Evolutionary conservation across 2,797 vertebrate species (phyloP).

Genomic region (Phrynocephalus guinanensis): DNA sequence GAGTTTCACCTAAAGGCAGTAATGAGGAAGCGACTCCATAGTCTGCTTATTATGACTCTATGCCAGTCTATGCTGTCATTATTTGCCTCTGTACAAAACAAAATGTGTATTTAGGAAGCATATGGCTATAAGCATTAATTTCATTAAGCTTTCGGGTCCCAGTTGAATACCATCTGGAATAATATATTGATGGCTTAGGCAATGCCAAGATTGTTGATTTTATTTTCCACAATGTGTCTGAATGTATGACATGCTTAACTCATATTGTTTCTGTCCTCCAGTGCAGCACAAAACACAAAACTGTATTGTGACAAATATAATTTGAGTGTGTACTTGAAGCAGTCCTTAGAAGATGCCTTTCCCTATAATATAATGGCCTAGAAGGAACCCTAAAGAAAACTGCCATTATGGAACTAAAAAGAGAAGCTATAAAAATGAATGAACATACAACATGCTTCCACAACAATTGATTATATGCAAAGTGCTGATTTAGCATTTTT

Average conservation of each 20-base stretch:
- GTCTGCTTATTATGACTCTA: neutral
- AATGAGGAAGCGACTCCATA: neutral
- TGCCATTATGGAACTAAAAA: neutral
- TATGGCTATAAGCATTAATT: conserved; percentile 27
- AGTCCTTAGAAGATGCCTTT: neutral
- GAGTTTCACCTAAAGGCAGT: neutral
- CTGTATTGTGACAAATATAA: neutral
- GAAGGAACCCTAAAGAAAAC: neutral
- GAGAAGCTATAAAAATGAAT: neutral
- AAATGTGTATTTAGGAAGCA: conserved; percentile 27
- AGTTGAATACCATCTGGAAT: neutral
- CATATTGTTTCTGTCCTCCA: neutral
- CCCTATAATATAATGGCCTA: neutral
- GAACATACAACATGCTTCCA: neutral
- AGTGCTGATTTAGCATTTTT: neutral
- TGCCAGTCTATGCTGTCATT: neutral
- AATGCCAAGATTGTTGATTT: conserved; percentile 10
- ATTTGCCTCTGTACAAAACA: neutral
- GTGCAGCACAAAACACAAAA: neutral
- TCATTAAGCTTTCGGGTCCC: neutral
- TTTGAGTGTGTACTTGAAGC: neutral
- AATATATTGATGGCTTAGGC: neutral
- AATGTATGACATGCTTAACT: neutral
- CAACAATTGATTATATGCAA: neutral
- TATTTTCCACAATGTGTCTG: neutral